Conservation (phyloP, 2,113 vertebrate genomes). For the Herpailurus yagouaroundi region DNA sequence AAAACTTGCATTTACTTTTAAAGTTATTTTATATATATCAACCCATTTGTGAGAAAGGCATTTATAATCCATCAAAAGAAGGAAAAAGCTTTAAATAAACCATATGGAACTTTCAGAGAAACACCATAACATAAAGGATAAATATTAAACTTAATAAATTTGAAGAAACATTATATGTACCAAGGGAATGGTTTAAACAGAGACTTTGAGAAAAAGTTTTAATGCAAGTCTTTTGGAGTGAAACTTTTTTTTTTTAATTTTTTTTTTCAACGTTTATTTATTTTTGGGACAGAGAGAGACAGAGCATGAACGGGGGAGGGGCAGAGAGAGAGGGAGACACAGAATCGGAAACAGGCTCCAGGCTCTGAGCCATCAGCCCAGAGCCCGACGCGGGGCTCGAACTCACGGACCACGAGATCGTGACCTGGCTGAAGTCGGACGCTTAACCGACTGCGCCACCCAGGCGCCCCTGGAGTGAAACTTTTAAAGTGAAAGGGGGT, state of each 20-base stretch:
- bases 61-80: not conserved
- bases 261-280: no score
- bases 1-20: not conserved
- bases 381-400: no score
- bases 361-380: no score
- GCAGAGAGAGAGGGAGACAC: no score
- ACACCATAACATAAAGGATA: not conserved
- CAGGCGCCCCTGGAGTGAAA: not conserved
- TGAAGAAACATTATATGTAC: not conserved
- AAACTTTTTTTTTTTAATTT: no score
- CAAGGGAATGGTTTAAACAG: not conserved
- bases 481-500: not conserved
- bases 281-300: no score
- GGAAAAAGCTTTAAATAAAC: not conserved
- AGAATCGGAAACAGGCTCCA: no score
- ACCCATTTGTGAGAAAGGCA: not conserved
- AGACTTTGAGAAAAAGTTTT: not conserved
- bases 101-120: not conserved
- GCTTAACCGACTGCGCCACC: no score
- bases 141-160: not conserved
- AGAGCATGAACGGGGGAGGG: no score
- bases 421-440: no score
- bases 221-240: not conserved
- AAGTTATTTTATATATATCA: not conserved
- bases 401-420: no score